Evolutionary conservation across 2,113 vertebrate species (phyloP).

Genomic region (Eudorcas thomsonii): DNA sequence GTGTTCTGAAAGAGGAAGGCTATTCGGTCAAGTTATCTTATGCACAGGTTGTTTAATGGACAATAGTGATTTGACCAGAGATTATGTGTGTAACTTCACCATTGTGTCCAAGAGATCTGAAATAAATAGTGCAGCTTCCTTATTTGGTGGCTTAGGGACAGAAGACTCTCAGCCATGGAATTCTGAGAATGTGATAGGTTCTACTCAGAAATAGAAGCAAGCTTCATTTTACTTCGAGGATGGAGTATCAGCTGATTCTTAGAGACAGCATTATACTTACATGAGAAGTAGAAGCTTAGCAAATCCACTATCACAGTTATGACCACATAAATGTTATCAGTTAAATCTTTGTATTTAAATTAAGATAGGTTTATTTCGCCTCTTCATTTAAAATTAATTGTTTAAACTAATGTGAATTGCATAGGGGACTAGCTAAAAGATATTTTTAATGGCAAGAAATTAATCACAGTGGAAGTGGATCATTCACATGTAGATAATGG

Average conservation of each 20-base stretch:
- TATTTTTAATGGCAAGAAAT: not conserved
- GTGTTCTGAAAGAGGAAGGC: not conserved
- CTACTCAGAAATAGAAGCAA: not conserved
- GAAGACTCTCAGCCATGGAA: not conserved
- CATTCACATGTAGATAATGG: not conserved
- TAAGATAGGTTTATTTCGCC: not conserved
- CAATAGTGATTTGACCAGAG: not conserved
- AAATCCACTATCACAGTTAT: not conserved
- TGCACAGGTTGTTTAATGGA: not conserved
- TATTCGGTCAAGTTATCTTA: not conserved
- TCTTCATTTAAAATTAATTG: not conserved
- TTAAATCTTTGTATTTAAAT: not conserved
- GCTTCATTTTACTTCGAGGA: not conserved
- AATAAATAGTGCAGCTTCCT: not conserved
- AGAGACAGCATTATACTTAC: not conserved
- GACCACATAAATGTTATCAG: not conserved
- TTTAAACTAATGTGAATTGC: not conserved
- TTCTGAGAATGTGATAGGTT: not conserved
- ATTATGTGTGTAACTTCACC: not conserved
- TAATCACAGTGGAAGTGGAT: not conserved
- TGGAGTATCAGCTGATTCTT: not conserved
- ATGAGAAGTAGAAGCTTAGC: not conserved
- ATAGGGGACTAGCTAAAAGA: not conserved
- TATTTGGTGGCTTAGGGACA: not conserved
- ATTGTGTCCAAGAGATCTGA: not conserved